These are phyloP conservation scores for Thomomys bottae DNA, from an alignment of 2,113 vertebrate species.

Conservation along the genomic window DNA sequence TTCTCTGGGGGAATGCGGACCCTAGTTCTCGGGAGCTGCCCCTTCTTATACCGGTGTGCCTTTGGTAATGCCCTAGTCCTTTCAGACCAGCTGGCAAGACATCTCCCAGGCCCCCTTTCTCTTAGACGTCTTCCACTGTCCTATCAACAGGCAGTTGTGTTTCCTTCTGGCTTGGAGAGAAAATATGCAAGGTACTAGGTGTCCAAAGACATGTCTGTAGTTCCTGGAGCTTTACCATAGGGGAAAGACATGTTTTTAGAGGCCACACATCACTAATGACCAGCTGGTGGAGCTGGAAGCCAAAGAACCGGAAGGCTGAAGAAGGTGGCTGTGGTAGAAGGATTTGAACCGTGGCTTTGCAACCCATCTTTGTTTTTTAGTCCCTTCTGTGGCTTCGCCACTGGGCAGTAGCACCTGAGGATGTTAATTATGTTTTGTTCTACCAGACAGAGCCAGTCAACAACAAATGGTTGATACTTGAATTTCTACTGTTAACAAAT, in stretches of 20 bases:
- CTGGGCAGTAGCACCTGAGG: not conserved
- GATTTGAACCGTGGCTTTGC: not conserved
- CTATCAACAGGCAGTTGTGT: not conserved
- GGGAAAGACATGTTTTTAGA: not conserved
- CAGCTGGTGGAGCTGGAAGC: too few species aligned
- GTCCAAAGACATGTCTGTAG: not conserved
- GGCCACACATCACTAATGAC: rapidly evolving
- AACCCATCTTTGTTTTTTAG: too few species aligned
- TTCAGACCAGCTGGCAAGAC: not conserved
- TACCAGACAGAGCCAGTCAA: not conserved
- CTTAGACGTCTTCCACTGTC: rapidly evolving
- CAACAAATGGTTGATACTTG: not conserved
- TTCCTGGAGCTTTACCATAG: not conserved
- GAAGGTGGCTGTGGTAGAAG: too few species aligned
- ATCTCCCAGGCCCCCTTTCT: not conserved
- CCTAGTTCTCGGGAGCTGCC: not conserved
- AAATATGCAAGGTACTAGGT: rapidly evolving
- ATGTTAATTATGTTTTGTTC: not conserved
- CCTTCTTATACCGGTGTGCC: rapidly evolving
- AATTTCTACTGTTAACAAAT: not conserved
- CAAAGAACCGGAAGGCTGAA: not conserved
- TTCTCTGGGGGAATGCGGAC: not conserved
- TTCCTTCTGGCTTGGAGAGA: not conserved
- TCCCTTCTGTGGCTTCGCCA: not conserved
- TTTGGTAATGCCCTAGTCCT: not conserved